Conservation (phyloP, 2,797 vertebrate genomes). For the Poeciliopsis infans region DNA sequence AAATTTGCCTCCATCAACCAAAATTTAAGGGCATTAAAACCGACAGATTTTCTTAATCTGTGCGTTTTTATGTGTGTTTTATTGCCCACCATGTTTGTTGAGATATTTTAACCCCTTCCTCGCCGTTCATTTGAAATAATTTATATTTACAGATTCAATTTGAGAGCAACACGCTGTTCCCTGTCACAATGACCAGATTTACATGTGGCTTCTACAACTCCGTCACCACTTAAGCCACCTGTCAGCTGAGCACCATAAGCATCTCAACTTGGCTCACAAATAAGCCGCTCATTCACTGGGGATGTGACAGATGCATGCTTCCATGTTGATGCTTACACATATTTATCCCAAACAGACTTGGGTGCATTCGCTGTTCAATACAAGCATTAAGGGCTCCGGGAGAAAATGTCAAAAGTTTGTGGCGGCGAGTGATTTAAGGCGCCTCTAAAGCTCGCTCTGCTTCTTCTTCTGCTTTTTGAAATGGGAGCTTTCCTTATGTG, state of each 20-base stretch:
- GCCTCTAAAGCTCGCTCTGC: slow-evolving; percentile 35
- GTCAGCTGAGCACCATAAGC: slow-evolving; percentile 75
- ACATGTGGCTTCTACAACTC: slow-evolving; percentile 71
- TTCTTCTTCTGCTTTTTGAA: slow-evolving; percentile 44
- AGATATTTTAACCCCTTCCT: not conserved
- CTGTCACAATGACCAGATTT: slow-evolving; percentile 50
- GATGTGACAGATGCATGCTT: slow-evolving; percentile 75
- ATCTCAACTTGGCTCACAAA: slow-evolving; percentile 70
- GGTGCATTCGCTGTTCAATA: slow-evolving; percentile 44
- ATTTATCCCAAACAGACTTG: slow-evolving; percentile 41
- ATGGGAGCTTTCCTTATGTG: slow-evolving; percentile 71
- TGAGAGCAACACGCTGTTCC: slow-evolving; percentile 20
- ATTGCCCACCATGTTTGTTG: not conserved
- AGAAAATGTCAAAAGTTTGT: slow-evolving; percentile 29
- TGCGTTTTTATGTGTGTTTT: not conserved
- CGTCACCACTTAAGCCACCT: slow-evolving; percentile 73
- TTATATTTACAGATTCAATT: slow-evolving; percentile 20
- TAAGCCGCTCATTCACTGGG: slow-evolving; percentile 59
- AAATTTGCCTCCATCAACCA: not conserved
- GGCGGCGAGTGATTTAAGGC: slow-evolving; percentile 64
- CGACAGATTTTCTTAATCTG: not conserved
- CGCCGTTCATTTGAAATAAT: slow-evolving; percentile 1
- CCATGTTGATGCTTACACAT: slow-evolving; percentile 65
- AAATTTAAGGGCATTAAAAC: not conserved
- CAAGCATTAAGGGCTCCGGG: slow-evolving; percentile 31